Conservation (phyloP, 2,113 vertebrate genomes). For the Gadus macrocephalus region DNA sequence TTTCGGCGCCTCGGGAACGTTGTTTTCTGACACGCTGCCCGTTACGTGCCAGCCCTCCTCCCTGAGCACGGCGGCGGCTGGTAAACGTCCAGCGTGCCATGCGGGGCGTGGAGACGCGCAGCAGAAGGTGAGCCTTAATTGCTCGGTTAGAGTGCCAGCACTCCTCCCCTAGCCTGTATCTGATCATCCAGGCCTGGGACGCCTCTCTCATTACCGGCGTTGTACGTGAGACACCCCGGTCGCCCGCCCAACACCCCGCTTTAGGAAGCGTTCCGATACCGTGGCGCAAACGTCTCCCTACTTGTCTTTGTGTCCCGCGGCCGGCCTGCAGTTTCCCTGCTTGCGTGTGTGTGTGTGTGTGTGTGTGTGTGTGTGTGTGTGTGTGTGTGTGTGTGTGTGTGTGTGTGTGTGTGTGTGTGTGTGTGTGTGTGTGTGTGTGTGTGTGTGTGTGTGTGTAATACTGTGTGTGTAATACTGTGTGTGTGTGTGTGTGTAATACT, state of each 20-base stretch:
- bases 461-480: neutral
- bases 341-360: neutral
- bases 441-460: neutral
- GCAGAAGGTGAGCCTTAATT: conserved; percentile 59
- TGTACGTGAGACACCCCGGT: neutral
- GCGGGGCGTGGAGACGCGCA: conserved; percentile 32
- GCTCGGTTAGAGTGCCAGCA: conserved; percentile 37
- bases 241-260: too few relatives aligned
- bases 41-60: conserved; percentile 41
- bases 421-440: neutral
- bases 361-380: neutral
- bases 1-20: conserved; percentile 26
- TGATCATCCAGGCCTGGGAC: conserved; percentile 29
- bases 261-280: too few relatives aligned
- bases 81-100: conserved; percentile 39
- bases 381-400: neutral
- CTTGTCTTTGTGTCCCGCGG: too few relatives aligned
- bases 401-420: neutral
- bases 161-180: conserved; percentile 41
- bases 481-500: neutral
- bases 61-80: conserved; percentile 38
- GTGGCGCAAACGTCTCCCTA: too few relatives aligned
- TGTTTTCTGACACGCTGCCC: conserved; percentile 34
- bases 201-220: conserved; percentile 24
- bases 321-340: neutral